Evolutionary conservation across 2,113 vertebrate genomes (phyloP).

Genomic region (Halichoerus grypus): DNA sequence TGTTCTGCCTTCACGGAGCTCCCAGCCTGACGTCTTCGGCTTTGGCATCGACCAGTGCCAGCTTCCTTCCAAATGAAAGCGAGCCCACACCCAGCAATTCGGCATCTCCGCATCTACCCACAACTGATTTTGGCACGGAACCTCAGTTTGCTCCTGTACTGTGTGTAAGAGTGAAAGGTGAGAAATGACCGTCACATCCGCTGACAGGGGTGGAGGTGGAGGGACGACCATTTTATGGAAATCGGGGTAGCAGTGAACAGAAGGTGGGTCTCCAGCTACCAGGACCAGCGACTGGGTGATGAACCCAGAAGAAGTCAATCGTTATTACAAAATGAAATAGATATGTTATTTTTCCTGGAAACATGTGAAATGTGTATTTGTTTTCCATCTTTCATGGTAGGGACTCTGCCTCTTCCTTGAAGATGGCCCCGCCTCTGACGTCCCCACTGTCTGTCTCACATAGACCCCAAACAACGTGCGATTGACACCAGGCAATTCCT

Average conservation of each 20-base stretch:
- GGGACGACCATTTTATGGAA: background rate
- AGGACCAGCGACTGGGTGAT: background rate
- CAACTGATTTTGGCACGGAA: rapidly evolving
- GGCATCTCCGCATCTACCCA: background rate
- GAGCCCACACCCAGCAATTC: background rate
- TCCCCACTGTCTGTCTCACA: background rate
- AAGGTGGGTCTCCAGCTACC: background rate
- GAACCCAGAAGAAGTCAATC: background rate
- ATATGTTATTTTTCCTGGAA: background rate
- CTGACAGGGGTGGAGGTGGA: rapidly evolving
- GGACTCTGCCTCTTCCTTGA: background rate
- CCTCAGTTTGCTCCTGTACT: background rate
- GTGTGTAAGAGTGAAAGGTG: background rate
- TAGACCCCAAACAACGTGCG: background rate
- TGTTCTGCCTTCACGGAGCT: background rate
- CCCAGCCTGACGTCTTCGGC: background rate
- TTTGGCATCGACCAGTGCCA: background rate
- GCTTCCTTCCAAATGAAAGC: background rate
- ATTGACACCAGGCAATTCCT: background rate
- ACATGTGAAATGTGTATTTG: rapidly evolving
- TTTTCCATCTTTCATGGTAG: rapidly evolving
- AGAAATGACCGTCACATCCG: background rate
- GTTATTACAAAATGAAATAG: background rate
- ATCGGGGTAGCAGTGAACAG: background rate
- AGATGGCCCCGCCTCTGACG: background rate